Conservation (phyloP, 2,888 invertebrate genomes). For the Exocentrus adspersus region DNA sequence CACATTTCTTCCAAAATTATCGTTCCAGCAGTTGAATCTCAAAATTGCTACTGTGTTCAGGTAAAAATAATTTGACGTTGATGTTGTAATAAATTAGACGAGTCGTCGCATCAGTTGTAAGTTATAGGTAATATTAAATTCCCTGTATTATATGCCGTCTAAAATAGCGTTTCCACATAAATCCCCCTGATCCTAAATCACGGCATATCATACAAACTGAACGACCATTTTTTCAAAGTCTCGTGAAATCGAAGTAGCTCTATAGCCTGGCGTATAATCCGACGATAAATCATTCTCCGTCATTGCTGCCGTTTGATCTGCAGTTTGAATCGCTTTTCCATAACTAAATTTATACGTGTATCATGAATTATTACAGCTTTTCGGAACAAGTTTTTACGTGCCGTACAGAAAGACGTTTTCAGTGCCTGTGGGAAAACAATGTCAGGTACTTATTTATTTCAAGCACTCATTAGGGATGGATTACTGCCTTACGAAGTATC, state of each 20-base stretch:
- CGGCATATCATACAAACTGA: constrained; percentile 41
- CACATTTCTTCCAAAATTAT: no score
- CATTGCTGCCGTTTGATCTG: constrained; percentile 51
- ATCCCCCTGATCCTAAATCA: constrained; percentile 40
- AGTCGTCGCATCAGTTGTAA: no score
- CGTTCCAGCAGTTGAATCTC: no score
- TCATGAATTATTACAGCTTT: constrained; percentile 46
- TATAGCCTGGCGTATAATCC: constrained; percentile 52
- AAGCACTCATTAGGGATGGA: constrained; percentile 14
- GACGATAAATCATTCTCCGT: constrained; percentile 53
- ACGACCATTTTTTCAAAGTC: constrained; percentile 41
- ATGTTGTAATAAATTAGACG: no score
- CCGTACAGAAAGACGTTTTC: constrained; percentile 28
- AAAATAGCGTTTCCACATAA: constrained; percentile 16
- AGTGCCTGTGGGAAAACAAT: constrained; percentile 36
- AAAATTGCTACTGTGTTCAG: no score
- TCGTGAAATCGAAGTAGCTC: constrained; percentile 48
- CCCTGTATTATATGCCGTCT: not conserved
- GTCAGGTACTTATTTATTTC: constrained; percentile 33
- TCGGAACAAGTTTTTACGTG: constrained; percentile 35
- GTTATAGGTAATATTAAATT: not conserved
- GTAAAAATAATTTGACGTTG: no score
- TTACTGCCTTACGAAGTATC: constrained; percentile 8
- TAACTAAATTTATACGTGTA: constrained; percentile 48
- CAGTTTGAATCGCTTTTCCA: constrained; percentile 47